Evolutionary conservation across 64 coral and sea anemone species (phyloP).

Genomic region (Montipora cactus): DNA sequence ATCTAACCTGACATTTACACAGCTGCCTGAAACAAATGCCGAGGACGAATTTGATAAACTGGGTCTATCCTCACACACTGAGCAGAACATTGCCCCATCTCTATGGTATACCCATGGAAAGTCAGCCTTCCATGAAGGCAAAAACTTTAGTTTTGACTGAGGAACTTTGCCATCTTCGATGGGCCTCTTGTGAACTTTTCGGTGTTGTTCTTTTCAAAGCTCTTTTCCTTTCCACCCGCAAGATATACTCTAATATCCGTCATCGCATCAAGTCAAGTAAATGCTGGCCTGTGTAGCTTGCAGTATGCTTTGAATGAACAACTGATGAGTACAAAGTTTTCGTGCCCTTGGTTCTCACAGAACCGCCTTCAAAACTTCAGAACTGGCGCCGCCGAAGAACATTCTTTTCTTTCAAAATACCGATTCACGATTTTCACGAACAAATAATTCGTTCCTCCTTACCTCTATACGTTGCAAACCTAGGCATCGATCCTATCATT

Average conservation of each 20-base stretch:
- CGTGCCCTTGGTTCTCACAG: not conserved
- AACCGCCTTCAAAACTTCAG: too few relatives aligned
- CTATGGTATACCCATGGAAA: not conserved
- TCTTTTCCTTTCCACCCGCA: too few relatives aligned
- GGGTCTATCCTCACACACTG: not conserved
- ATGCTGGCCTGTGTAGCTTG: too few relatives aligned
- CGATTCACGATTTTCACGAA: too few relatives aligned
- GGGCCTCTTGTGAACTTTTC: too few relatives aligned
- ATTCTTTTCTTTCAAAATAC: too few relatives aligned
- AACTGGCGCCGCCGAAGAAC: too few relatives aligned
- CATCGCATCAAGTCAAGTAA: not conserved
- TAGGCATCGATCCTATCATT: too few relatives aligned
- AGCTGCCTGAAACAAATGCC: not conserved
- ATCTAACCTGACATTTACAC: not conserved
- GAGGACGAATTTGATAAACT: conserved; percentile 1
- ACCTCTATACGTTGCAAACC: too few relatives aligned
- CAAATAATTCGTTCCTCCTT: too few relatives aligned
- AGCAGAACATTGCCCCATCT: conserved; percentile 1
- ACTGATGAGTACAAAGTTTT: not conserved
- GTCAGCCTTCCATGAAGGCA: not conserved
- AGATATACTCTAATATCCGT: not conserved
- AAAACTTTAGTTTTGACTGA: not conserved
- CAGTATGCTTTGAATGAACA: not conserved
- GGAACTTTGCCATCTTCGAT: too few relatives aligned
- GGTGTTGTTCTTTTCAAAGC: too few relatives aligned